phyloP scores from a whole-genome alignment of 2,797 vertebrate genomes.

The Holocentrus rufus region DNA sequence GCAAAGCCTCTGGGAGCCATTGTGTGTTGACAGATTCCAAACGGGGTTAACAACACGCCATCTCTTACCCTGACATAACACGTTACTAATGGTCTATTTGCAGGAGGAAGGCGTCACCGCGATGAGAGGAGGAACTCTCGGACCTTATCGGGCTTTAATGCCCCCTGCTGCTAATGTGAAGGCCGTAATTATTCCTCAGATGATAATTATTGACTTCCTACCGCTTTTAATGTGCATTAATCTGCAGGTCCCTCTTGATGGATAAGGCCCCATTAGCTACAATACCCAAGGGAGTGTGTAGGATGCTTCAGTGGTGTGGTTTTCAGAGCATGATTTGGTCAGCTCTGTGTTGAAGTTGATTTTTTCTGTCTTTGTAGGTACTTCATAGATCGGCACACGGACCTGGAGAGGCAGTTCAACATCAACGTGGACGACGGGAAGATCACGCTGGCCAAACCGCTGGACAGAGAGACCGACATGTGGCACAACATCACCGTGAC shows the following conservation, averaged over 20 bases:
- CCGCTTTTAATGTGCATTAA: slow-evolving; percentile 61
- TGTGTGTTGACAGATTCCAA: slow-evolving; percentile 71
- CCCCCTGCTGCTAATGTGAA: slow-evolving; percentile 73
- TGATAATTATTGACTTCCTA: slow-evolving; percentile 82
- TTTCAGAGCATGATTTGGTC: slow-evolving; percentile 9
- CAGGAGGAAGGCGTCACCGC: slow-evolving; percentile 13
- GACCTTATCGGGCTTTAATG: slow-evolving; percentile 79
- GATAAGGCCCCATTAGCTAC: slow-evolving; percentile 45
- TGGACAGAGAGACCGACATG: slow-evolving; percentile 93
- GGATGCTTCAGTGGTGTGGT: slow-evolving; percentile 39
- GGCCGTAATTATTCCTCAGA: slow-evolving; percentile 84
- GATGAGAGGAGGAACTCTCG: slow-evolving; percentile 45
- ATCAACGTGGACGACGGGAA: slow-evolving; percentile 95
- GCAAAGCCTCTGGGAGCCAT: slow-evolving; percentile 71
- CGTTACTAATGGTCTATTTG: slow-evolving; percentile 59
- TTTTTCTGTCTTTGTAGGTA: slow-evolving; percentile 82
- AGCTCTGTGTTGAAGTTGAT: slow-evolving; percentile 50
- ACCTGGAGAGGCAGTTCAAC: slow-evolving; percentile 99
- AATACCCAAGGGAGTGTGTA: slow-evolving; percentile 65
- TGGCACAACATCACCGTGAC: slow-evolving; percentile 99
- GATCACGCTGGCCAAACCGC: slow-evolving; percentile 93
- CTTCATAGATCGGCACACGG: slow-evolving; percentile 97
- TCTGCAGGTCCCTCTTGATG: slow-evolving; percentile 65
- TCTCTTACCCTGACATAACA: slow-evolving; percentile 67
- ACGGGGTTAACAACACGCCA: slow-evolving; percentile 72